Percentiles rank a stretch among this genome's conserved stretches.
Evolutionary conservation across 2,888 invertebrate species (phyloP).

Genomic region (Eremobia ochroleuca): DNA sequence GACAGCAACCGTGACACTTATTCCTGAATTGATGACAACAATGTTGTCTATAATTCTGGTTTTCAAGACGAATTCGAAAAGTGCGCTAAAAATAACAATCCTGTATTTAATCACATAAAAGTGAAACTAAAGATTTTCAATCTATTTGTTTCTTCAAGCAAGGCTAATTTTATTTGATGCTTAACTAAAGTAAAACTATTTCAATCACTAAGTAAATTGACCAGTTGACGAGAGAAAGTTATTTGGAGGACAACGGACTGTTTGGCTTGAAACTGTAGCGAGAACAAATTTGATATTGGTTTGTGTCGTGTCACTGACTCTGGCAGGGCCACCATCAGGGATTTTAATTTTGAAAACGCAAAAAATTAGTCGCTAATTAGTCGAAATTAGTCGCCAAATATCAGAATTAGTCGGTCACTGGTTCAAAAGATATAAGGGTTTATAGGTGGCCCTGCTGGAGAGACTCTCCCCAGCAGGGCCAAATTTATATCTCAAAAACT

Average conservation of each 20-base stretch:
- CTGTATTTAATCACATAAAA: slow-evolving; percentile 12
- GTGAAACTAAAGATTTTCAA: slow-evolving; percentile 31
- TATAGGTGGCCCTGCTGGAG: too few species aligned
- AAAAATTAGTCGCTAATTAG: too few species aligned
- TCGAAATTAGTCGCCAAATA: too few species aligned
- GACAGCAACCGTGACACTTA: slow-evolving; percentile 30
- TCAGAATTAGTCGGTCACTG: too few species aligned
- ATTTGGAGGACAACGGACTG: slow-evolving; percentile 62
- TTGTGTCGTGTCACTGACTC: slow-evolving; percentile 54
- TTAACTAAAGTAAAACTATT: slow-evolving; percentile 50
- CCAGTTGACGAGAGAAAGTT: slow-evolving; percentile 64
- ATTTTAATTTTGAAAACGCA: too few species aligned
- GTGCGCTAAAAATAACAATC: not conserved
- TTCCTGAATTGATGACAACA: slow-evolving; percentile 16
- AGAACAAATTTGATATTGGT: slow-evolving; percentile 49
- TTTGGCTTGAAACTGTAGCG: slow-evolving; percentile 50
- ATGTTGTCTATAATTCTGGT: not conserved
- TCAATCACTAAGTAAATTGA: slow-evolving; percentile 51
- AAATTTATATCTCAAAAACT: too few species aligned
- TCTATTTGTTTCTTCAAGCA: slow-evolving; percentile 36
- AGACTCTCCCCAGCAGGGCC: too few species aligned
- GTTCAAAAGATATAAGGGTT: too few species aligned
- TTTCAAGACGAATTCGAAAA: not conserved
- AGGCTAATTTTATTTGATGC: slow-evolving; percentile 53
- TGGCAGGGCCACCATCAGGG: too few species aligned